Evolutionary conservation across 2,797 vertebrate species (phyloP).

Genomic region (Etheostoma perlongum): DNA sequence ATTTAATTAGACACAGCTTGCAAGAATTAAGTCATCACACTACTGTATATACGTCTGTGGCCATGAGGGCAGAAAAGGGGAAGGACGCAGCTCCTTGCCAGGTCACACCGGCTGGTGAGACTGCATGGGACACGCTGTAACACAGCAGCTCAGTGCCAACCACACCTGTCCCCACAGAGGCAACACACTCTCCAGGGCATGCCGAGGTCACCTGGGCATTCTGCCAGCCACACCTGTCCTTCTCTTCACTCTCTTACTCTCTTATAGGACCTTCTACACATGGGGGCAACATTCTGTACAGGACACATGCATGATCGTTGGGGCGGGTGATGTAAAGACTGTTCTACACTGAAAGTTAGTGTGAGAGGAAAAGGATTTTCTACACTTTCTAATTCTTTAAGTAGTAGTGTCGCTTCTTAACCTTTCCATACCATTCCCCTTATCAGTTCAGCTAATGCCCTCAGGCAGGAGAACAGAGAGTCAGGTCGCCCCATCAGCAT

Average conservation of each 20-base stretch:
- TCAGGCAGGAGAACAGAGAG: conserved; percentile 43
- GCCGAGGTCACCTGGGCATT: conserved; percentile 72
- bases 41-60: conserved; percentile 40
- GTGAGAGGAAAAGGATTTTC: conserved; percentile 34
- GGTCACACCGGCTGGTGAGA: conserved; percentile 73
- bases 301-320: conserved; percentile 32
- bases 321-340: conserved; percentile 19
- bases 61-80: conserved; percentile 68
- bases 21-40: conserved; percentile 67
- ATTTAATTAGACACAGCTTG: conserved; percentile 47
- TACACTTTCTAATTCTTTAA: conserved; percentile 33
- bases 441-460: conserved; percentile 53
- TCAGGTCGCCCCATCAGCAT: conserved; percentile 57
- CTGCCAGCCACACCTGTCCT: conserved; percentile 67
- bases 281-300: conserved; percentile 40
- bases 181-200: conserved; percentile 65
- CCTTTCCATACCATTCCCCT: conserved; percentile 29
- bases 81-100: conserved; percentile 77
- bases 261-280: conserved; percentile 49
- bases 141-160: conserved; percentile 69
- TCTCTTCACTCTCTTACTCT: conserved; percentile 50
- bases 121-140: conserved; percentile 69
- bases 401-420: conserved; percentile 22
- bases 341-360: conserved; percentile 28
- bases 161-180: conserved; percentile 76